Evolutionary conservation across 2,888 invertebrate species (phyloP).

Genomic region (Endotricha flammealis): DNA sequence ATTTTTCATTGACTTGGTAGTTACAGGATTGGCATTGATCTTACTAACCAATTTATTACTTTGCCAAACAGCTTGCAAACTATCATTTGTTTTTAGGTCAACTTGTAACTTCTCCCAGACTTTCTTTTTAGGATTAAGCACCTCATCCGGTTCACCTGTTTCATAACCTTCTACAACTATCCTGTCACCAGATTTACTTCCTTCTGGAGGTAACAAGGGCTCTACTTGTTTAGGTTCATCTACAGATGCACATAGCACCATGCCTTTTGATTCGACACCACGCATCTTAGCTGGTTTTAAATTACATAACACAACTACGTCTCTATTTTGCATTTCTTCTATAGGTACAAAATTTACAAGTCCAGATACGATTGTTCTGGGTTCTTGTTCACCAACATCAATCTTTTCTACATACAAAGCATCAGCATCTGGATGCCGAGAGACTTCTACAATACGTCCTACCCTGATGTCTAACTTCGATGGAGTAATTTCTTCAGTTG

Average conservation of each 20-base stretch:
- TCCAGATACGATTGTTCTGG: constrained; percentile 89
- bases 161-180: constrained; percentile 91
- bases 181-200: constrained; percentile 88
- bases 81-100: constrained; percentile 84
- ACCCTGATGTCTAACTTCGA: constrained; percentile 90
- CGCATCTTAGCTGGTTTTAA: constrained; percentile 98
- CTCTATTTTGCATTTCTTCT: constrained; percentile 92
- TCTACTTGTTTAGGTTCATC: constrained; percentile 91
- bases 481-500: constrained; percentile 81
- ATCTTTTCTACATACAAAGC: constrained; percentile 94
- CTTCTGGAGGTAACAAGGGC: constrained; percentile 87
- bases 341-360: constrained; percentile 94
- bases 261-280: constrained; percentile 93
- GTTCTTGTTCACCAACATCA: constrained; percentile 88
- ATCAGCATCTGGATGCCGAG: constrained; percentile 95
- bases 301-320: constrained; percentile 96
- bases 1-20: constrained; percentile 85
- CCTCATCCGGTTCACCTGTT: constrained; percentile 86
- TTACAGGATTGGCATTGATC: constrained; percentile 84
- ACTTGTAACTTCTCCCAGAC: constrained; percentile 95
- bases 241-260: constrained; percentile 94
- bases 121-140: constrained; percentile 97
- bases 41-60: constrained; percentile 86
- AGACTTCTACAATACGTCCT: constrained; percentile 90
- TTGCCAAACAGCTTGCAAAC: constrained; percentile 90